phyloP scores from a whole-genome alignment of 2,888 invertebrate genomes.

The Tricholauxania praeusta region DNA sequence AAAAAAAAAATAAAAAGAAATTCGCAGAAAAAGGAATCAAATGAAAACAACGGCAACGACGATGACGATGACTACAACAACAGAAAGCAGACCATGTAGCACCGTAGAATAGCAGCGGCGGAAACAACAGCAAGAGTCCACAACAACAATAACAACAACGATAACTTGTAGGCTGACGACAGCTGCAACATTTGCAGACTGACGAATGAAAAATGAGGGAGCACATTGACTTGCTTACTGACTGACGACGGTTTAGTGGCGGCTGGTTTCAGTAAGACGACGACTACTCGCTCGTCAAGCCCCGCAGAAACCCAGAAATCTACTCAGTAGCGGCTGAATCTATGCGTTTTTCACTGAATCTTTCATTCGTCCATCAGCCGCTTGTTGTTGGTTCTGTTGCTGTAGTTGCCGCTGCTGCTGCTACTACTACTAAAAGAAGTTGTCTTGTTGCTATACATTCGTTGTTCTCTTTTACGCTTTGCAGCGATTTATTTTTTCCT shows the following conservation, averaged over 20 bases:
- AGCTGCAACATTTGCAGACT: slow-evolving; percentile 37
- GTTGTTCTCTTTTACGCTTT: slow-evolving; percentile 24
- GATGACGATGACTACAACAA: neutral
- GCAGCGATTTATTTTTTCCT: neutral
- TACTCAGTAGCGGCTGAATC: slow-evolving; percentile 18
- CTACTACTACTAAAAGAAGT: slow-evolving; percentile 23
- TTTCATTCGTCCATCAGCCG: slow-evolving; percentile 24
- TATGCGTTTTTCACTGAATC: slow-evolving; percentile 5
- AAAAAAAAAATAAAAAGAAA: slow-evolving; percentile 6
- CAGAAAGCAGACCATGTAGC: slow-evolving; percentile 6
- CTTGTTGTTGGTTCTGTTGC: slow-evolving; percentile 17
- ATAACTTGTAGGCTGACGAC: slow-evolving; percentile 33
- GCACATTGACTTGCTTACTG: slow-evolving; percentile 18
- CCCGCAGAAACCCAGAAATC: slow-evolving; percentile 37
- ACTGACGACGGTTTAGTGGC: slow-evolving; percentile 27
- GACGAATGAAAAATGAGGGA: slow-evolving; percentile 23
- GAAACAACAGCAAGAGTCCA: slow-evolving; percentile 19
- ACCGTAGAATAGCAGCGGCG: neutral
- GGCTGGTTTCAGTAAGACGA: neutral
- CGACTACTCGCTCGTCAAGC: slow-evolving; percentile 2
- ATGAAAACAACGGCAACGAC: slow-evolving; percentile 16
- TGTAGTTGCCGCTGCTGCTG: slow-evolving; percentile 8
- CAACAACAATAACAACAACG: slow-evolving; percentile 25
- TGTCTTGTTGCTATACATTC: slow-evolving; percentile 8
- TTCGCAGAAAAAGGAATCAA: slow-evolving; percentile 32